Base-by-base conservation (phyloP, 2,797 vertebrate genomes). In the Channallabes apus region DNA sequence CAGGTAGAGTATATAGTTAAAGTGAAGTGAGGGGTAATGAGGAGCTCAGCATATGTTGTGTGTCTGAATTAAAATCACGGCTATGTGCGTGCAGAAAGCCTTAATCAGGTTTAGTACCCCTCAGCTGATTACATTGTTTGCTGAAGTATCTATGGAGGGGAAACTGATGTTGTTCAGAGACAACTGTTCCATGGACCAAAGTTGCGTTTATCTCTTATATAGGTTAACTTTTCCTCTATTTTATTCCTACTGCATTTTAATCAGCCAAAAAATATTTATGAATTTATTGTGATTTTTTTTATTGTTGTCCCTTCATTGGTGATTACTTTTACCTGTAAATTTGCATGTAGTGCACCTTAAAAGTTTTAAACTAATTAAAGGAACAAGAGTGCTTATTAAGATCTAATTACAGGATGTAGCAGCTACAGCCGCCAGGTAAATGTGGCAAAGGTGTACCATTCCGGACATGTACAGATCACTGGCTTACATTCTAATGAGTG, bases 111-210 rank as follows among this genome's bases (percentile, higher is more conserved):
- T 85, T 82, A 85, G 87, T 76, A 75, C 7, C 58, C 68, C 76
- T 77, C 73, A 79, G 51, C 61, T 85, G 86, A 88, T 86, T 84
- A 69, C 80, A 75, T 73, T 82, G 87, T 68, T 83, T 83, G n/a
- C 27, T 83, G n/a, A 85, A 86, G 85, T 81, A 65, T 80, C n/a
- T 38, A 76, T 65, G 38, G 27, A 41, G 62, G 71, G 79, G 15
- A 11, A 46, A 27, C 41, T 54, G 62, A 81, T 51, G 41, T 2
- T 32, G 75, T 32, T 12, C 54, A 61, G 32, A n/a, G 32, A n/a
- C 73, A n/a, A 54, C 3, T 65, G 15, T 41, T 29, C n/a, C 35
- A 27, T 80, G 11, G 32, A 35, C 5, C 24, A 61, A 59, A 17
- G 24, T 32, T n/a, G 12, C 61, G 29, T 80, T 27, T 54, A 72